Conservation (phyloP, 1,140 invertebrate genomes). For the Babylonia areolata region DNA sequence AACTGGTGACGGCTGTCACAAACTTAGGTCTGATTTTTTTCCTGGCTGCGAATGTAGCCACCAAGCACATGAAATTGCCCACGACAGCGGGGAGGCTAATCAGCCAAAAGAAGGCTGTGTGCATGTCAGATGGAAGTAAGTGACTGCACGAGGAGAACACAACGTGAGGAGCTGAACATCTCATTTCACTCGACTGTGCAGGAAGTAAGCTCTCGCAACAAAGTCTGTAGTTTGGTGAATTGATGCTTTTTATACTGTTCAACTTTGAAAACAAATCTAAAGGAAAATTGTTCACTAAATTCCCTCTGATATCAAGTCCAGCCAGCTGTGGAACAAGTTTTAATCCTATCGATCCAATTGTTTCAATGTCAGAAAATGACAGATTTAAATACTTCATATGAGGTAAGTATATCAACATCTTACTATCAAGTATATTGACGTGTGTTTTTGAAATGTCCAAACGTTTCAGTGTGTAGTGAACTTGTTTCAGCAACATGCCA, state of each 20-base stretch:
- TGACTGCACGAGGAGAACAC: not conserved
- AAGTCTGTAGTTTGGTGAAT: not conserved
- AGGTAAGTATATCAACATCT: no score
- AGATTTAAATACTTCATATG: no score
- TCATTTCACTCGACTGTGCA: not conserved
- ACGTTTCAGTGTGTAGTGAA: no score
- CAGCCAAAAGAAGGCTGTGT: not conserved
- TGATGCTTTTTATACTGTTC: not conserved
- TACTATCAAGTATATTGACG: no score
- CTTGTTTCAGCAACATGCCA: no score
- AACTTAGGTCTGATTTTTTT: not conserved
- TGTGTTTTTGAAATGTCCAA: no score
- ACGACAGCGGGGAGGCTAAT: not conserved
- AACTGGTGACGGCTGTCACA: not conserved
- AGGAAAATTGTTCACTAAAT: no score
- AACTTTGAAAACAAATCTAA: no score
- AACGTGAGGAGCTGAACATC: not conserved
- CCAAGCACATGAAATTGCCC: not conserved
- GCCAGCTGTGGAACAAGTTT: no score
- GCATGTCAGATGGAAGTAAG: not conserved
- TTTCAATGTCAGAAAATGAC: no score
- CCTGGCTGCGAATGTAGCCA: not conserved
- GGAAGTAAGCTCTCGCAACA: not conserved
- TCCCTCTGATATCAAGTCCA: no score
- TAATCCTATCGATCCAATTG: no score